Conservation (phyloP, 2,888 invertebrate species). For the Salticus scenicus region DNA sequence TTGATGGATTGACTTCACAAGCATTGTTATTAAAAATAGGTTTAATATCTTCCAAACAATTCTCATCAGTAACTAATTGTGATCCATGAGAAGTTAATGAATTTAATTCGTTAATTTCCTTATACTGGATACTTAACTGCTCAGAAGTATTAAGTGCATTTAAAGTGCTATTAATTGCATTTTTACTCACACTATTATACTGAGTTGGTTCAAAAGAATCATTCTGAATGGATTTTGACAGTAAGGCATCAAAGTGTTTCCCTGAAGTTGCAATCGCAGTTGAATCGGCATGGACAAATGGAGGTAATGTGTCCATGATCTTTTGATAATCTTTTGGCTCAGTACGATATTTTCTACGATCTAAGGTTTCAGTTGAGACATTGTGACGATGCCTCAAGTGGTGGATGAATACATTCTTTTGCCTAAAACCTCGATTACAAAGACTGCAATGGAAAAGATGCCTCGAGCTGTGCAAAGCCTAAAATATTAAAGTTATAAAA, state of each 20-base stretch:
- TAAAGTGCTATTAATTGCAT: too few relatives aligned
- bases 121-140: too few relatives aligned
- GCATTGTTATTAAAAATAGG: neutral
- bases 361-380: conserved; percentile 58
- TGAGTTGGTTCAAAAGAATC: conserved; percentile 17
- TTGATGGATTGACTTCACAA: too few relatives aligned
- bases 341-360: conserved; percentile 48
- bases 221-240: conserved; percentile 27
- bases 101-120: too few relatives aligned
- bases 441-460: conserved; percentile 61
- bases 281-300: conserved; percentile 35
- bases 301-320: conserved; percentile 42
- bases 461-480: conserved; percentile 63
- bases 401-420: conserved; percentile 66
- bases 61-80: too few relatives aligned
- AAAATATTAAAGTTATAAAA: too few relatives aligned
- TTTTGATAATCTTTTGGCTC: conserved; percentile 30
- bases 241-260: conserved; percentile 46
- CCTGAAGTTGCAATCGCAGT: conserved; percentile 38
- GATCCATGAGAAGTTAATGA: too few relatives aligned
- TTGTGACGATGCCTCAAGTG: conserved; percentile 62
- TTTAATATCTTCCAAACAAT: too few relatives aligned
- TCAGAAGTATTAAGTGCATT: too few relatives aligned
- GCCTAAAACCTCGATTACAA: conserved; percentile 59
- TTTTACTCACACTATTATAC: neutral